Percentiles rank a stretch among this genome's conserved stretches.
Evolutionary conservation across 1,140 invertebrate genomes (phyloP).

Genomic region (Plectrocnemia conspersa): DNA sequence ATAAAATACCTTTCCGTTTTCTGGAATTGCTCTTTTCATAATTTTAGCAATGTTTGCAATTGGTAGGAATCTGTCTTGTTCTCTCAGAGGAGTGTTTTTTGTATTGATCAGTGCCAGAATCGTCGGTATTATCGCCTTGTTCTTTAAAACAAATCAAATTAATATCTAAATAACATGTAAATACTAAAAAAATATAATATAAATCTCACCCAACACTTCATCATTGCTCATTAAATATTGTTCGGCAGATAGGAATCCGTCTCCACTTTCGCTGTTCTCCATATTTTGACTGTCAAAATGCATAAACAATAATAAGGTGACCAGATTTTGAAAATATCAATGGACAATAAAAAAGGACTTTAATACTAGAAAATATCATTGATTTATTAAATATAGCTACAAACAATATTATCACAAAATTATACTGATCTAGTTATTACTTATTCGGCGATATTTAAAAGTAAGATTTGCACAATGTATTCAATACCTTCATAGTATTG

Average conservation of each 20-base stretch:
- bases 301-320: too few relatives aligned
- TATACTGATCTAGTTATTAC: too few relatives aligned
- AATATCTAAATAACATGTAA: neutral
- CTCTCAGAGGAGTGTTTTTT: constrained; percentile 63
- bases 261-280: constrained; percentile 55
- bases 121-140: constrained; percentile 66
- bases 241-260: constrained; percentile 43
- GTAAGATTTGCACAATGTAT: too few relatives aligned
- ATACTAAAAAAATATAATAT: constrained; percentile 6
- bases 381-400: too few relatives aligned
- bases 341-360: too few relatives aligned
- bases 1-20: constrained; percentile 81
- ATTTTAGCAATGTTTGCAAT: constrained; percentile 99
- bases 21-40: constrained; percentile 97
- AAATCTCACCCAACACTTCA: constrained; percentile 34
- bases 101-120: constrained; percentile 59
- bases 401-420: too few relatives aligned
- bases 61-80: constrained; percentile 94
- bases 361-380: too few relatives aligned
- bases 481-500: too few relatives aligned
- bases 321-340: too few relatives aligned
- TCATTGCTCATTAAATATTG: constrained; percentile 47
- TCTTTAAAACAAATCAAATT: constrained; percentile 32
- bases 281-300: too few relatives aligned
- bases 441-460: too few relatives aligned